Evolutionary conservation across 1,140 invertebrate genomes (phyloP), one percentile per base, ranked within the genome.

Genomic region (Brachionus plicatilis): DNA sequence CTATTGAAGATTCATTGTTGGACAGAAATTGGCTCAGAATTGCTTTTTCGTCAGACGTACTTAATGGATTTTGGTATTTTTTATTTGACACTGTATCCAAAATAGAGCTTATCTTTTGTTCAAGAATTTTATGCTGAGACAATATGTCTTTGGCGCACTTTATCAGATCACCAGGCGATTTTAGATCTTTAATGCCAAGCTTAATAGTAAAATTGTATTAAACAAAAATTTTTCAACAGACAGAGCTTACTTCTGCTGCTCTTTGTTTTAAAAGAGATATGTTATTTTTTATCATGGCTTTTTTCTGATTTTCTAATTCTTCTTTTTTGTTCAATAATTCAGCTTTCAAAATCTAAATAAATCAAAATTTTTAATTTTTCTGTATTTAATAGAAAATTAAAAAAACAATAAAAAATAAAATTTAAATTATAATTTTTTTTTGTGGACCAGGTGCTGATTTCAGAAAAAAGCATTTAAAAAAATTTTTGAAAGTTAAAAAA

Each of bases 161-260:
- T 33, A 83, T 50, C 4, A 83, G 29, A 53, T 83, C 60, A 20
- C 8, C 45, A 7, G 82, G 60, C 14, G 60, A 27, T 72, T 83
- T 41, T 29, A 83, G 20, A 14, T 83, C 41, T 50, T 68, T 43
- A 20, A 83, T 72, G 11, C 82, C 82, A 50, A 83, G 53, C 79
- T 82, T 27, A n/a, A 17, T n/a, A 50, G 2, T 5, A 14, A 53
- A 53, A 17, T 12, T 33, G 12, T 11, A 76, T 45, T 24, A 76
- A n/a, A 79, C 9, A 80, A 20, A 60, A 80, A 8, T 37, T 37
- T 6, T 37, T 7, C 0, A 37, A 37, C 2, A 80, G 9, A 12
- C 2, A 41, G 0, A 43, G 27, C 9, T 66, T 68, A 82, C 60
- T 47, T 83, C 43, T 9, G 27, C n/a, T n/a, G 82, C 60, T 43